A percentile compares a stretch with the other conserved stretches of the same genome.
These are phyloP conservation scores for Parauchenoglanis ngamensis DNA, from an alignment of 2,797 vertebrate species.

Conservation along the genomic window DNA sequence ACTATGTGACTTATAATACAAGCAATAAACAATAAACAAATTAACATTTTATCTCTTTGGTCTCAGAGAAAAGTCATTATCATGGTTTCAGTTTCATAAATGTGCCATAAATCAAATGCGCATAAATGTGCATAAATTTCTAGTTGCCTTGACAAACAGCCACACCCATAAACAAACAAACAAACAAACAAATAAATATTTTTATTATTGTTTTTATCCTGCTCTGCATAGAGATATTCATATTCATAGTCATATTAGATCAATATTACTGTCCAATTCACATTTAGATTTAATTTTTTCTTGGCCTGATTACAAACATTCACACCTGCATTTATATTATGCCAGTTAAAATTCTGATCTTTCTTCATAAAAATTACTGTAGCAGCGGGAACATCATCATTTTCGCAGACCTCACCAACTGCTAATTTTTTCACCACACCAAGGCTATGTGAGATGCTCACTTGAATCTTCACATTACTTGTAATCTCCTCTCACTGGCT, in stretches of 20 bases:
- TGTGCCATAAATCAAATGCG: background rate
- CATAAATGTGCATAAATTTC: background rate
- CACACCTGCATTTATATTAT: background rate
- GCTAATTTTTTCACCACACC: conserved; percentile 1
- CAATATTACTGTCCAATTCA: background rate
- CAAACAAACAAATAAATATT: background rate
- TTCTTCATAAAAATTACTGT: background rate
- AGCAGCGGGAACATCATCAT: background rate
- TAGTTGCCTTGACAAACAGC: background rate
- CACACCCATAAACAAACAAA: background rate
- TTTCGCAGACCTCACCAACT: background rate
- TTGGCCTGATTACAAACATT: background rate
- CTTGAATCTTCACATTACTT: conserved; percentile 40
- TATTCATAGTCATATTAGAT: background rate
- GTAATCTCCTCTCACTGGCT: conserved; percentile 35
- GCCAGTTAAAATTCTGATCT: background rate
- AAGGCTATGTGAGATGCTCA: background rate
- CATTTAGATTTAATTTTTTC: background rate
- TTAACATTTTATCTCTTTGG: background rate
- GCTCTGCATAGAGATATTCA: background rate
- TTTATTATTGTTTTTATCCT: background rate
- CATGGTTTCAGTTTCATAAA: conserved; percentile 15
- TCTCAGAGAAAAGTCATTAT: background rate
- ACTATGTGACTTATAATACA: conserved; percentile 11
- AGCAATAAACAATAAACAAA: background rate